A percentile compares a stretch with the other conserved stretches of the same genome.
These are phyloP conservation scores for Sus cebifrons DNA, from an alignment of 2,797 vertebrate species.

Conservation along the genomic window DNA sequence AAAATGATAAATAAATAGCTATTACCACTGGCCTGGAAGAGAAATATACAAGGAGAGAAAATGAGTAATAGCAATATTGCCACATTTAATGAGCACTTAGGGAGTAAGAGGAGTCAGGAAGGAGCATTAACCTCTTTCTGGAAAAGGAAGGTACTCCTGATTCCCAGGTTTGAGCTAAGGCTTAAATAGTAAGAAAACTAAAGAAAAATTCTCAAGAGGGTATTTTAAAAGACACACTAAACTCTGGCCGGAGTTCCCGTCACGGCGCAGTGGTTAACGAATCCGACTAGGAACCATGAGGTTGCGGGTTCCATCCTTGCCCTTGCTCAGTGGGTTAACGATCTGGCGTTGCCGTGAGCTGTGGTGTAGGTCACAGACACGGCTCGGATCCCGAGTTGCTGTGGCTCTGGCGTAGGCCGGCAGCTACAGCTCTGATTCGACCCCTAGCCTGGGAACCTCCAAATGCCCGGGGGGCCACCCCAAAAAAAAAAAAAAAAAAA, in stretches of 20 bases:
- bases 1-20: conserved; percentile 61
- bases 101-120: neutral
- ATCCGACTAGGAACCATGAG: too few relatives aligned
- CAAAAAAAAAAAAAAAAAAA: too few relatives aligned
- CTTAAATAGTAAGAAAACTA: conserved; percentile 20
- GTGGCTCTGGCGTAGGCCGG: too few relatives aligned
- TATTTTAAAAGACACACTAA: conserved; percentile 32
- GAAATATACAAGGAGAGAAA: conserved; percentile 12
- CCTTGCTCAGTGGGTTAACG: too few relatives aligned
- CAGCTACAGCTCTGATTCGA: too few relatives aligned
- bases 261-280: too few relatives aligned
- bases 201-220: neutral
- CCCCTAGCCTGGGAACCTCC: too few relatives aligned
- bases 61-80: neutral
- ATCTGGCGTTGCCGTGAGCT: too few relatives aligned
- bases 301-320: too few relatives aligned
- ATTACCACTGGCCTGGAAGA: neutral
- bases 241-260: neutral
- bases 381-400: too few relatives aligned
- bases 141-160: neutral
- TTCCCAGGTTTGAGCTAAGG: neutral
- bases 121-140: neutral
- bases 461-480: too few relatives aligned
- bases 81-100: conserved; percentile 5
- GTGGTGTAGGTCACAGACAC: too few relatives aligned